Percentiles rank a stretch among this genome's conserved stretches.
phyloP scores from a whole-genome alignment of 2,888 invertebrate genomes.

The Geophilus truncorum region DNA sequence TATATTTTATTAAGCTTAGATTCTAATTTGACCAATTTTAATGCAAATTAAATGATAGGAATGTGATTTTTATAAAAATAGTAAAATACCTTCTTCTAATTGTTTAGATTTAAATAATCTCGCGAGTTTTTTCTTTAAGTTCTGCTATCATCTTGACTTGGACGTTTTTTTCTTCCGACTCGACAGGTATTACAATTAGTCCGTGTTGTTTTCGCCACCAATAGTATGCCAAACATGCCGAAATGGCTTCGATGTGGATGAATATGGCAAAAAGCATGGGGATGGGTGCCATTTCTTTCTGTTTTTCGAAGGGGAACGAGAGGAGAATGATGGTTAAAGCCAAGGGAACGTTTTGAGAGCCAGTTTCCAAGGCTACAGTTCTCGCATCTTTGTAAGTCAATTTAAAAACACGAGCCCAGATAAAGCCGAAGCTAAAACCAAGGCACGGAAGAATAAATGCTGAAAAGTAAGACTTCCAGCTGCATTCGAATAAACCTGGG shows the following conservation, averaged over 20 bases:
- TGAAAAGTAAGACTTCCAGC: constrained; percentile 43
- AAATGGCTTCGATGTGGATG: constrained; percentile 33
- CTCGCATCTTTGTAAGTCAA: constrained; percentile 41
- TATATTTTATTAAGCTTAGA: no score
- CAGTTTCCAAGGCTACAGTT: constrained; percentile 46
- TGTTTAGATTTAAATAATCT: not conserved
- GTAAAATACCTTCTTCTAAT: no score
- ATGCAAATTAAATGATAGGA: no score
- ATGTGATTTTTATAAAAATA: no score
- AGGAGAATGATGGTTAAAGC: constrained; percentile 45
- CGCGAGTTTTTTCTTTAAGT: not conserved
- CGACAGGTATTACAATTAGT: no score
- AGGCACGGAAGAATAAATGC: constrained; percentile 42
- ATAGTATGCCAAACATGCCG: not conserved
- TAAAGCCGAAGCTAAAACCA: constrained; percentile 42
- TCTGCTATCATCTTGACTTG: not conserved
- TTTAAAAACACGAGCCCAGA: constrained; percentile 41
- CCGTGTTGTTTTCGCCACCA: not conserved
- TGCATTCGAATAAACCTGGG: constrained; percentile 44
- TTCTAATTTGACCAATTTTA: no score
- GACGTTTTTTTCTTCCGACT: not conserved
- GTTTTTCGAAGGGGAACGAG: constrained; percentile 41
- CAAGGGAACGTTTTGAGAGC: constrained; percentile 46
- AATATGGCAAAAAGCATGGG: constrained; percentile 32
- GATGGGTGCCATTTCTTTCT: constrained; percentile 31